Base-by-base conservation (phyloP, 2,113 vertebrate genomes). In the Myanophis thanlyinensis region DNA sequence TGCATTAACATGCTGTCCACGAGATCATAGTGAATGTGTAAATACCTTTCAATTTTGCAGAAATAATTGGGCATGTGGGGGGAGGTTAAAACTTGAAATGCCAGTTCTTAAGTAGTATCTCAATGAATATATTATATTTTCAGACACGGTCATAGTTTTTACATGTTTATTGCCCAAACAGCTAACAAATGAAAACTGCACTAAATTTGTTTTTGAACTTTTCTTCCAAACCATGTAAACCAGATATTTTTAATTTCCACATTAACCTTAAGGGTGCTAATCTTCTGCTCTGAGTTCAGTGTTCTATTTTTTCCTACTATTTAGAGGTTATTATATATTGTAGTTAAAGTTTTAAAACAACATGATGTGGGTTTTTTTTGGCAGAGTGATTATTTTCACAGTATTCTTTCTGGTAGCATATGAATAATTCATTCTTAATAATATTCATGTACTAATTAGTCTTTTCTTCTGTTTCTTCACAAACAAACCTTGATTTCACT, bases 391-490 rank as follows among this genome's bases (percentile, higher is more conserved):
- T 91, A 90, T 48, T 90, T 27, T 94, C 73, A 91, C 67, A 84
- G 92, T 84, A n/a, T 20, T 92, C 91, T 27, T 53, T 90, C 47
- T 87, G 52, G 0, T 53, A 23, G 18, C 90, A 18, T 7, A 89
- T 23, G 93, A 95, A 91, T 89, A 80, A 89, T 93, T 80, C 89
- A 59, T 9, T 91, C 7, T 93, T 48, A 93, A 7, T 13, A 94
- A 91, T 89, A 92, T 94, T 93, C 15, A 94, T 10, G 88, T 91
- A 92, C 54, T 90, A 93, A 93, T 80, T 92, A 6, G 90, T 84
- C 54, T 52, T 93, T 15, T 92, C 20, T 8, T 23, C 46, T 92
- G 18, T 51, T 59, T 93, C 48, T 12, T 90, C 22, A 87, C 22
- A 94, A 92, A 91, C 91, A 1, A 44, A 89, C 1, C 44, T 0